Base-by-base conservation (phyloP, 2,888 invertebrate species). In the Microctonus aethiopoides region DNA sequence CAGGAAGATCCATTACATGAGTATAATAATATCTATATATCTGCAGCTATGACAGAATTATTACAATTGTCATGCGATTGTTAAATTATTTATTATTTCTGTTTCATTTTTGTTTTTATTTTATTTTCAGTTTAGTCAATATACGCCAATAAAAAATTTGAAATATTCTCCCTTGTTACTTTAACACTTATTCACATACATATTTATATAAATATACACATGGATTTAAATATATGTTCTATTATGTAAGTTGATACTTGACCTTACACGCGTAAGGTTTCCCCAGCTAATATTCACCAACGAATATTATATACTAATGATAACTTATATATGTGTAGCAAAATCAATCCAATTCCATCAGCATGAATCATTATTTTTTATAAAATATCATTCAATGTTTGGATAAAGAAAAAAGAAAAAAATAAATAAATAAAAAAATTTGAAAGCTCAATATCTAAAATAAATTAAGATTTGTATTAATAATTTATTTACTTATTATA, bases 171-270 rank as follows among this genome's bases (percentile, higher is more conserved):
- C 5, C 54, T 13, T 7, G 16, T 16, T n/a, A 46, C 2, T 39
- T 11, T 39, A n/a, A n/a, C n/a, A 39, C n/a, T 3, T 39, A n/a
- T 39, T 39, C 39, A 39, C n/a, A n/a, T n/a, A n/a, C n/a, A n/a
- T n/a, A 22, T 24, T 24, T 54, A 54, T 22, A 54, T 54, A 26
- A 11, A 1, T 54, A 22, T 22, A 24, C 11, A 34, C 16, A 32
- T 34, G 34, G 59, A 20, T 11, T 32, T 59, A 24, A 34, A 59
- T 11, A 20, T 1, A n/a, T 34, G 59, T 59, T 34, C 34, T 10
- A 59, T 59, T 59, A 59, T 34, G 20, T 59, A 59, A 59, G 34
- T 34, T 59, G 20, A 59, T 32, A 59, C 59, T 59, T 59, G 59
- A 59, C 59, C 59, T 59, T 59, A 34, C 6, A 32, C 34, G 34